Evolutionary conservation across 92 coral and sea anemone genomes (phyloP).

Genomic region (Palythoa heliodiscus): DNA sequence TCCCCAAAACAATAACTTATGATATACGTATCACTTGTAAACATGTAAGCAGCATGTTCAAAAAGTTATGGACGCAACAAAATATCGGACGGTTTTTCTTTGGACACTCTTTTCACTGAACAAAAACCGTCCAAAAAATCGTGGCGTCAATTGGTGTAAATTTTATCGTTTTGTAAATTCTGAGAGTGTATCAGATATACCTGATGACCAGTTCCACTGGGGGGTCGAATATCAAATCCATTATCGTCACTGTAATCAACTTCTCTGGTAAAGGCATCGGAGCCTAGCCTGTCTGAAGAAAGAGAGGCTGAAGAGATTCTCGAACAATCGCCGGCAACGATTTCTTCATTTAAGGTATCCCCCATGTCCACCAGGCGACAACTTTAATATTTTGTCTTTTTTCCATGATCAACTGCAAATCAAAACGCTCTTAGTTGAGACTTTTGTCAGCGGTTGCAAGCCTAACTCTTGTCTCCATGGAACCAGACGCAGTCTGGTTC

Average conservation of each 20-base stretch:
- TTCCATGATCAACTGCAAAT: background rate
- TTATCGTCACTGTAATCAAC: constrained; percentile 48
- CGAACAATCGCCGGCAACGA: constrained; percentile 17
- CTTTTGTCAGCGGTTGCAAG: background rate
- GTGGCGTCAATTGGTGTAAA: too few species aligned
- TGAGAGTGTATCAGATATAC: constrained; percentile 10
- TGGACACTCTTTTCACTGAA: background rate
- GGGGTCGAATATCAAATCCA: constrained; percentile 68
- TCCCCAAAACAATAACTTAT: too few species aligned
- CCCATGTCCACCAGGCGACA: background rate
- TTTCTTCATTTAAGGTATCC: constrained; percentile 8
- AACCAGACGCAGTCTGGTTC: background rate
- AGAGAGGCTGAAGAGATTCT: constrained; percentile 35
- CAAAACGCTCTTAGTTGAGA: background rate
- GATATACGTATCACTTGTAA: too few species aligned
- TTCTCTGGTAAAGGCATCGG: constrained; percentile 52
- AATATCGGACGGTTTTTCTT: background rate
- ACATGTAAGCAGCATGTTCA: too few species aligned
- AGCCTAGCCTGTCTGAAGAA: constrained; percentile 40
- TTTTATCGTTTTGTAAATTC: background rate
- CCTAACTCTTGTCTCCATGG: constrained; percentile 26
- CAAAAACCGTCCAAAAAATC: too few species aligned
- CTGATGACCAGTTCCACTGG: constrained; percentile 88
- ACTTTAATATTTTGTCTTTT: too few species aligned
- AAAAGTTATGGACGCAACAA: too few species aligned